phyloP scores from a whole-genome alignment of 23 tunicate species.

The Halocynthia aurantium region DNA sequence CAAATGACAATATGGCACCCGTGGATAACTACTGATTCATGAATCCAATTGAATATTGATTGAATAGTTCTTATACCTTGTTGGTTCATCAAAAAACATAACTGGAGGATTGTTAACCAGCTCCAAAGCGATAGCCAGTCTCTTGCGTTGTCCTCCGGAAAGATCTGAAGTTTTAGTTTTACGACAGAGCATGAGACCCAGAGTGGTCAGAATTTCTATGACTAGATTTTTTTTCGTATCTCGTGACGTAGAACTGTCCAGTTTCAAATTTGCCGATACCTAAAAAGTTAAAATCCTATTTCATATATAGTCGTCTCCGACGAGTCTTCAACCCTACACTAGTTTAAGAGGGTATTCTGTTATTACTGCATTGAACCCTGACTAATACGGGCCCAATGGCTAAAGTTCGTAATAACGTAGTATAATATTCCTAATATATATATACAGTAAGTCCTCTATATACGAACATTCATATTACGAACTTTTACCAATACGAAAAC shows the following conservation, averaged over 20 bases:
- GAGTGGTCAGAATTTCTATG: slow-evolving; percentile 63
- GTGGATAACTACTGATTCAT: background rate
- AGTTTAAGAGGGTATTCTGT: too few relatives aligned
- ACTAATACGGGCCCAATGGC: too few relatives aligned
- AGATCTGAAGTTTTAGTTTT: slow-evolving; percentile 76
- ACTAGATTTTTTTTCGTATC: slow-evolving; percentile 66
- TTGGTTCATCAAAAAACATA: slow-evolving; percentile 99
- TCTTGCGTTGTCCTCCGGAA: slow-evolving; percentile 97
- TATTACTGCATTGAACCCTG: too few relatives aligned
- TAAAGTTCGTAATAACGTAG: too few relatives aligned
- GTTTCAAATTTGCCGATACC: slow-evolving; percentile 92
- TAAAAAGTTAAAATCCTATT: background rate
- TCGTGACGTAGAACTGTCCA: slow-evolving; percentile 30
- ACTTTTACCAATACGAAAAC: too few relatives aligned
- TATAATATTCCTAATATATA: too few relatives aligned
- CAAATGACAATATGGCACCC: background rate
- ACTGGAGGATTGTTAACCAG: slow-evolving; percentile 97
- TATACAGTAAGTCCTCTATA: too few relatives aligned
- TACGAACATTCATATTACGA: too few relatives aligned
- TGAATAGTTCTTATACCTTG: slow-evolving; percentile 41
- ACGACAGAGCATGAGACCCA: slow-evolving; percentile 74
- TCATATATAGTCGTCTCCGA: too few relatives aligned
- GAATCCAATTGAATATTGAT: background rate
- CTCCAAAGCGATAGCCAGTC: slow-evolving; percentile 95
- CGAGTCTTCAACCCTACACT: too few relatives aligned